These are phyloP conservation scores for Parelbella ahira DNA, from an alignment of 2,888 invertebrate genomes.

Conservation along the genomic window DNA sequence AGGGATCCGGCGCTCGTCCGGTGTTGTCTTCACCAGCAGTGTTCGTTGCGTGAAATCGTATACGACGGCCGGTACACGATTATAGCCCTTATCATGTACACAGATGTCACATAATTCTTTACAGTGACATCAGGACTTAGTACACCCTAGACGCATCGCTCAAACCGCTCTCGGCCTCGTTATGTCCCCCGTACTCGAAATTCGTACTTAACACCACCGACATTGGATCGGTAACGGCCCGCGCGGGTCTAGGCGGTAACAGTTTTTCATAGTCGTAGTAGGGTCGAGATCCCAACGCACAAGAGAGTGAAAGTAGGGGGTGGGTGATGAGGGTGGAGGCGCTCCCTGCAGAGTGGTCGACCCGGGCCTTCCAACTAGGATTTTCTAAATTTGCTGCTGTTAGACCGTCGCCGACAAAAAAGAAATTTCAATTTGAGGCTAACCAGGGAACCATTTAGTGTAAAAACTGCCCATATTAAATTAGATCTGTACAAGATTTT, in stretches of 20 bases:
- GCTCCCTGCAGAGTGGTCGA: slow-evolving; percentile 71
- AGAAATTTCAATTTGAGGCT: slow-evolving; percentile 33
- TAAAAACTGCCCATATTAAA: no score
- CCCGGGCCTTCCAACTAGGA: slow-evolving; percentile 72
- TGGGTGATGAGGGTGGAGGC: slow-evolving; percentile 58
- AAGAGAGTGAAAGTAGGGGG: slow-evolving; percentile 74
- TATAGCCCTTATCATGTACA: slow-evolving; percentile 44
- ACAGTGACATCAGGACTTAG: slow-evolving; percentile 53
- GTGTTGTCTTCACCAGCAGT: slow-evolving; percentile 73
- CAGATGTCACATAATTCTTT: slow-evolving; percentile 51
- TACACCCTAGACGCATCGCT: slow-evolving; percentile 69
- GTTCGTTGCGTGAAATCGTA: slow-evolving; percentile 49
- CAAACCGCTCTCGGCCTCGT: slow-evolving; percentile 71
- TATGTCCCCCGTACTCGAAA: slow-evolving; percentile 46
- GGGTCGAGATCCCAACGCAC: slow-evolving; percentile 71
- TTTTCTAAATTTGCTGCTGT: slow-evolving; percentile 77
- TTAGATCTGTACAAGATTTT: no score
- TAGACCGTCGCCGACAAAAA: slow-evolving; percentile 46
- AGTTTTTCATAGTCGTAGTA: slow-evolving; percentile 49
- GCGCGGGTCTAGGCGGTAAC: slow-evolving; percentile 42
- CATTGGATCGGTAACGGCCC: slow-evolving; percentile 42
- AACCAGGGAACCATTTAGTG: not conserved
- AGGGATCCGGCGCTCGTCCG: slow-evolving; percentile 69
- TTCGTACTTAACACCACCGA: slow-evolving; percentile 43
- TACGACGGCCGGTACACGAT: slow-evolving; percentile 41